Conservation (phyloP, 2,797 vertebrate genomes). For the Chiloscyllium punctatum region DNA sequence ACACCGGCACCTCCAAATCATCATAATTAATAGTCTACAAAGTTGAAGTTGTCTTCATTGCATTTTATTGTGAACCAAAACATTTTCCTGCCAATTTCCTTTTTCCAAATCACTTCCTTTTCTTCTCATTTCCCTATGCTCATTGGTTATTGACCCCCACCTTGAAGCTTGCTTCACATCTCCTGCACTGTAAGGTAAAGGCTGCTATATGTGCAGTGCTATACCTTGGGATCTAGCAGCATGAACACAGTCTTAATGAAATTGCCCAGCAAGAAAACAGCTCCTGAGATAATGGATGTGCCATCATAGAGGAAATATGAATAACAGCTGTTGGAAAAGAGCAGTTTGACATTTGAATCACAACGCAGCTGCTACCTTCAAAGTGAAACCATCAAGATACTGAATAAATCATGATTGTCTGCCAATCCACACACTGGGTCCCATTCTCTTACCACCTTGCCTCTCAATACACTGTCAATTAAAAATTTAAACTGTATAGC, state of each 20-base stretch:
- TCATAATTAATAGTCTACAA: neutral
- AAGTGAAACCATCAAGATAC: neutral
- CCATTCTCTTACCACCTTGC: neutral
- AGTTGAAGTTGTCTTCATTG: neutral
- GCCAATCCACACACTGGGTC: neutral
- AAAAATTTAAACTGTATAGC: neutral
- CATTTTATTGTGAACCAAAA: neutral
- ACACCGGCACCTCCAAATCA: no score
- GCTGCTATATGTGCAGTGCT: neutral
- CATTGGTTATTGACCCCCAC: neutral
- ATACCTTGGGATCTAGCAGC: neutral
- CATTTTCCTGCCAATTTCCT: neutral
- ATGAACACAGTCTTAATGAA: neutral
- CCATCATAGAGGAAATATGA: neutral
- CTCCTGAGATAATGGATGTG: neutral
- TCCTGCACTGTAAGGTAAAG: neutral
- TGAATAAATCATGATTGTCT: neutral
- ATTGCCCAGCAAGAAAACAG: neutral
- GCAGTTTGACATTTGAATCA: neutral
- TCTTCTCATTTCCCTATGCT: neutral
- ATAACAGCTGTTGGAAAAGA: neutral
- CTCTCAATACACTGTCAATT: neutral
- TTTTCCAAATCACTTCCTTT: neutral
- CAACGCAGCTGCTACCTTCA: neutral
- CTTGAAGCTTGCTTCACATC: neutral